These are phyloP conservation scores for Chunga burmeisteri DNA, from an alignment of 2,113 vertebrate species.

Conservation along the genomic window DNA sequence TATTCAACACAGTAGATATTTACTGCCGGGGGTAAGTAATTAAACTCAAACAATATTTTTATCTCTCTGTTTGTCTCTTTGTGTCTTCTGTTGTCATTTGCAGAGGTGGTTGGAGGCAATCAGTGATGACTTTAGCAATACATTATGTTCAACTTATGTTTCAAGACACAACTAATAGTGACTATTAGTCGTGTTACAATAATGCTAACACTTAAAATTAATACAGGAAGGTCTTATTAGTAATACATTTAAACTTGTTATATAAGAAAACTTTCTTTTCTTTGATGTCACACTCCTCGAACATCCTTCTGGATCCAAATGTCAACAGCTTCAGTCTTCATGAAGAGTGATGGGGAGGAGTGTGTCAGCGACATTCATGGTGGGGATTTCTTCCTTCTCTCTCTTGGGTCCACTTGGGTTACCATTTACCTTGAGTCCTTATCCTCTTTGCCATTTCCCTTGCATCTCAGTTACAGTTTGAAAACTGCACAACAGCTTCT, in stretches of 20 bases:
- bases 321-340: neutral
- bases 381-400: neutral
- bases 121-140: neutral
- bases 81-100: neutral
- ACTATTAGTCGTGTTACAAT: neutral
- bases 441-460: neutral
- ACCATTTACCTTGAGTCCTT: neutral
- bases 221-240: neutral
- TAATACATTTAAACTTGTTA: neutral
- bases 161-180: neutral
- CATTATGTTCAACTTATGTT: neutral
- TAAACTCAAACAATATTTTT: neutral
- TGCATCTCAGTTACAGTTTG: neutral
- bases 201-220: neutral
- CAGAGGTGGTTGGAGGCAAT: neutral
- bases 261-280: neutral
- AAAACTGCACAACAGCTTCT: neutral
- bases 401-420: neutral
- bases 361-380: neutral
- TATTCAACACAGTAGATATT: neutral
- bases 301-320: neutral
- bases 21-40: neutral
- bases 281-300: neutral
- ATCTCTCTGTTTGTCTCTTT: neutral
- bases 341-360: neutral